Base-by-base conservation (phyloP, 2,888 invertebrate species). In the Synanthedon formicaeformis region DNA sequence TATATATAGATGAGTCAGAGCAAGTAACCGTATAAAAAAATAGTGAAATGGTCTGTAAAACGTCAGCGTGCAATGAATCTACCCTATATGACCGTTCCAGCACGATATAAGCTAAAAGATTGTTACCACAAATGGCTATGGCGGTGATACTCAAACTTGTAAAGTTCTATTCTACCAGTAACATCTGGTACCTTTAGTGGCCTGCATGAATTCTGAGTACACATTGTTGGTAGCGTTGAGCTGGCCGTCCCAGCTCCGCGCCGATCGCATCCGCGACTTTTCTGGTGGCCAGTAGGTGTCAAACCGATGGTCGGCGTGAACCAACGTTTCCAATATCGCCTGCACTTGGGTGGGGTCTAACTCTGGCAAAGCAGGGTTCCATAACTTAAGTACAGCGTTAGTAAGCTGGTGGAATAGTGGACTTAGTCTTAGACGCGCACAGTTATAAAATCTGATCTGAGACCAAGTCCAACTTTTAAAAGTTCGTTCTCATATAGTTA, bases 311-410 rank as follows among this genome's bases (percentile, higher is more conserved):
- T 70, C 63, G 57, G 67, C 69, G 63, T 68, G 74, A 55, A 80
- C 83, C 74, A 81, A 64, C 57, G 76, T 85, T 57, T 78, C 74
- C 75, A 81, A 64, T 58, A 86, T 83, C 60, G 83, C 85, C 69
- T 78, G 74, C 62, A 84, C 72, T 78, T 86, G 84, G 59, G 76
- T 80, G 55, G 76, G 73, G 60, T 85, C 78, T 78, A 86, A 67
- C 64, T 85, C 85, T 86, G 84, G 72, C 70, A 71, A 81, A 80
- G 81, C 81, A 56, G 60, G 60, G 71, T 61, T 64, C 60, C 53
- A 55, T 55, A 57, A 60, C 62, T 57, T 74, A 71, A 71, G 64
- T 65, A 34, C 34, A 57, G 72, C 69, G 66, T 83, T 81, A 82
- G 67, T 74, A 77, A 75, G 78, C 76, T 60, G 53, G 34, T 41